Base-by-base conservation (phyloP, 2,888 invertebrate species). In the Malthinus flaveolus region DNA sequence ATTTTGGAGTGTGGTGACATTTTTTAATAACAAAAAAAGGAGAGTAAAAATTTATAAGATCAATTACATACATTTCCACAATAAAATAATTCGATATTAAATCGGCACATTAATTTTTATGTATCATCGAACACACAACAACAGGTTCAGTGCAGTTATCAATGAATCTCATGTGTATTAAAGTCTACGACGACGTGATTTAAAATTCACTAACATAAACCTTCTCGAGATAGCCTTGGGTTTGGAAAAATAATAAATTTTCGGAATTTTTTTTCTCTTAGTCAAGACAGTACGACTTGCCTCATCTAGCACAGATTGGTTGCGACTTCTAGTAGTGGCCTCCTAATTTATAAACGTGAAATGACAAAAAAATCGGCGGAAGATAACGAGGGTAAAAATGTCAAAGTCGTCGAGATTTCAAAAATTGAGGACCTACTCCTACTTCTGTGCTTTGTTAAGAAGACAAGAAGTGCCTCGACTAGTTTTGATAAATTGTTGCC, bases 41-140 rank as follows among this genome's bases (percentile, higher is more conserved):
- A 35, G 33, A n/a, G 36, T 45, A 39, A 48, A 56, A 49, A 49
- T 45, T 49, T 42, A 48, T 44, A 49, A 49, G 39, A 56, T 39
- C 55, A 56, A 56, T 56, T 48, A 56, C 55, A 45, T 56, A 56
- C 15, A 56, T 56, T 56, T 49, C 15, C 55, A 56, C 55, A 56
- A 55, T 56, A 56, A 56, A 56, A 56, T 54, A 48, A 54, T 54
- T 39, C 49, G 55, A 49, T 49, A 56, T 56, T 56, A 56, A 56
- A 49, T 48, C 55, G 33, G 55, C 55, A 49, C 55, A 49, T 56
- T 49, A 49, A 56, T 56, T 56, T 56, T 56, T 56, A 56, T 44
- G 32, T 35, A 42, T 42, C 46, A 46, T 46, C 32, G 46, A 46
- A 31, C 11, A 32, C 23, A 23, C 54, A 39, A 15, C 32, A 48